Evolutionary conservation across 1,140 invertebrate species (phyloP), one percentile per base, ranked within the genome.

Genomic region (Drosophila saltans): DNA sequence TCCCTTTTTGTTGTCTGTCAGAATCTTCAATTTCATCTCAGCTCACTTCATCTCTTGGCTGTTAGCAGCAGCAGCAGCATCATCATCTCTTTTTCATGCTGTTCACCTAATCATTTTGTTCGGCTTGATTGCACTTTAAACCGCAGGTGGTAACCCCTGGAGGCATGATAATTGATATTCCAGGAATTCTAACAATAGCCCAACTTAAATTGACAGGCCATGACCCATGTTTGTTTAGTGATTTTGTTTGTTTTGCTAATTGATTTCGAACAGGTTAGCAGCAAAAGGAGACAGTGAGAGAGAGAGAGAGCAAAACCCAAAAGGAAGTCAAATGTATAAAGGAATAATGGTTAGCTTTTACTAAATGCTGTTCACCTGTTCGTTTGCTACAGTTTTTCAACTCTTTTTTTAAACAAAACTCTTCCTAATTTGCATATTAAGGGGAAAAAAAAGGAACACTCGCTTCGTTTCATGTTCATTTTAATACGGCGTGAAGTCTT

Each of bases 261-360:
- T 88, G 83, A 83, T 83, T 88, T 88, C 56, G 76, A 89, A 74
- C 80, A 88, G 84, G 83, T 64, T 30, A 69, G n/a, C 84, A 88
- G 80, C 69, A 88, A n/a, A 59, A 3, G 21, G 11, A 24, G n/a
- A 16, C 16, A 30, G 28, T 16, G 3, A 7, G 16, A 16, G 16
- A 16, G 16, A 16, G 16, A 16, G 16, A 16, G 16, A 16, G 16
- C 16, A 16, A 16, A 16, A 16, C 16, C 16, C 2, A 24, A 6
- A 24, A 24, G 21, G 21, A 59, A 59, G 57, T 8, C 52, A 11
- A 30, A n/a, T 5, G 45, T 24, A 7, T 16, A 24, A 11, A 4
- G 1, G 36, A n/a, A 72, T 36, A 45, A 11, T 48, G 59, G n/a
- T 68, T 48, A 30, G 8, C 4, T 48, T 41, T 3, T 4, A 5